Evolutionary conservation across 53 echinoderm and acorn worm genomes (phyloP), one percentile per base, ranked within the genome.

Genomic region (Holothuria leucospilota): DNA sequence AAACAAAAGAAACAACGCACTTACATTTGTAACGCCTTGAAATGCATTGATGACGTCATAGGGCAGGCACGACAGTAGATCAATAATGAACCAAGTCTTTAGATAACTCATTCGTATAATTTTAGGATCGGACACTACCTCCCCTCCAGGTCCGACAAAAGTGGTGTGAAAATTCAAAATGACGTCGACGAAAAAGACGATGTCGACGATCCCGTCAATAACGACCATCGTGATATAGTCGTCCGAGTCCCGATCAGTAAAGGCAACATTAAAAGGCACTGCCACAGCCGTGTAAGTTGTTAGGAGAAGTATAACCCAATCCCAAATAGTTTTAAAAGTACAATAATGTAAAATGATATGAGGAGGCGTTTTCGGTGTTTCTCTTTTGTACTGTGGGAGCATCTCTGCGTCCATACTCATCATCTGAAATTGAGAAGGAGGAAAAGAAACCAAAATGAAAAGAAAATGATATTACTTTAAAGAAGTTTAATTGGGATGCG

Each of bases 41-140:
- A 99, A 99, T 86, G 99, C 99, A 83, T 99, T 99, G 80, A 99
- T 99, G 94, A 99, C 99, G 89, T 99, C 99, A 94, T 99, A 99
- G 20, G 99, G 99, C 75, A 99, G 95, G 92, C 99, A 99, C 86
- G 99, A 99, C 69, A 99, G 91, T 77, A 99, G 90, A 60, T 99
- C 99, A 51, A 99, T 99, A 67, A 99, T 90, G 80, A 99, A 95
- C 95, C 99, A 95, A 49, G 94, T 87, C 71, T 93, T 95, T 51
- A 99, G 89, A 90, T 99, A 95, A 89, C 94, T 95, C 94, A 95
- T 99, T 26, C 95, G 92, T 65, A 95, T 95, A 75, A 95, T 84
- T 90, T 93, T 95, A 56, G 99, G 99, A 62, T 95, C 95, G 24
- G 95, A 93, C 51, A 99, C 99, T 46, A 99, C 98, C 90, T 97